A percentile compares a stretch with the other conserved stretches of the same genome.
These are phyloP conservation scores for Glossophaga mutica DNA, from an alignment of 2,797 vertebrate species.

Conservation along the genomic window DNA sequence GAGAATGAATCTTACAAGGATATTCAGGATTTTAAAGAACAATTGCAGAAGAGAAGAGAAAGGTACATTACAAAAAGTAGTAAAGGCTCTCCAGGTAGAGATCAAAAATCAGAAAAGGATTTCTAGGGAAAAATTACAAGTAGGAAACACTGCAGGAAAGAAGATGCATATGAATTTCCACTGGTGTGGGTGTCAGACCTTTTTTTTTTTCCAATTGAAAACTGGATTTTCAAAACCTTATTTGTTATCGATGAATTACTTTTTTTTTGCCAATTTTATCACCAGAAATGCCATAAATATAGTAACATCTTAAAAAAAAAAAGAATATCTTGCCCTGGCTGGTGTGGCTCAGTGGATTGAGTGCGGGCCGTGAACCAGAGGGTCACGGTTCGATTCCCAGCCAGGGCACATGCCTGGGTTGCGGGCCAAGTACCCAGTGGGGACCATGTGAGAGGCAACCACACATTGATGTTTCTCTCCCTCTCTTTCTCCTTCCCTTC, in stretches of 20 bases:
- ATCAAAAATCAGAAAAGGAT: not conserved
- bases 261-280: not conserved
- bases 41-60: not conserved
- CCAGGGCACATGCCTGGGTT: no score
- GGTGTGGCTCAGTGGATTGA: no score
- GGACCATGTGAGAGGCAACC: no score
- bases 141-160: not conserved
- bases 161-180: not conserved
- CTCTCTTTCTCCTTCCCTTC: no score
- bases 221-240: not conserved
- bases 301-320: conserved; percentile 20
- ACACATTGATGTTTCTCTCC: no score
- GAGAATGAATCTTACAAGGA: not conserved
- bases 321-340: not conserved
- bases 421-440: no score
- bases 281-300: not conserved
- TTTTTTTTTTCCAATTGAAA: not conserved
- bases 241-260: not conserved
- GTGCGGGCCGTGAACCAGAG: no score
- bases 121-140: conserved; percentile 8
- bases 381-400: no score
- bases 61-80: not conserved
- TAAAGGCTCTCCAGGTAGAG: not conserved
- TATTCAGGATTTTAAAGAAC: conserved; percentile 14
- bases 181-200: not conserved